These are phyloP conservation scores for Sminthurides bifidus DNA, from an alignment of 1,140 invertebrate species.

Conservation along the genomic window DNA sequence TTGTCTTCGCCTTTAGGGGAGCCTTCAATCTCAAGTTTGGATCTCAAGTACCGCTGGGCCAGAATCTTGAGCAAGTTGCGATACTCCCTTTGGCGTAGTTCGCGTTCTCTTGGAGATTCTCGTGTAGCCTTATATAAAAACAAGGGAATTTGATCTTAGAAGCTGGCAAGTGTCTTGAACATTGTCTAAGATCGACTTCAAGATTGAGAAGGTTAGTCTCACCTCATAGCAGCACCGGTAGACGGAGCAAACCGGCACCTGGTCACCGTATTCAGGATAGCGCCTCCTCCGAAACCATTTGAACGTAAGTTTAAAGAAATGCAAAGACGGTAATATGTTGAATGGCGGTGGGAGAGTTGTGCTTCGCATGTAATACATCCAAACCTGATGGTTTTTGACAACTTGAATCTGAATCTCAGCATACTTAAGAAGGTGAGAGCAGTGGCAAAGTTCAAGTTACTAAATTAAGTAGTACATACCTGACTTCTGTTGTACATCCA, in stretches of 20 bases:
- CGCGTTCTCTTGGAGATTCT: neutral
- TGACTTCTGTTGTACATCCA: slow-evolving; percentile 1
- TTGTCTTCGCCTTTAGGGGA: too few relatives aligned
- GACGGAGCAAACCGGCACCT: neutral
- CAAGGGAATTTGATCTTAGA: neutral
- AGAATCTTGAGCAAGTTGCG: neutral
- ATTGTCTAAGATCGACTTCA: neutral
- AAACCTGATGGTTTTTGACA: too few relatives aligned
- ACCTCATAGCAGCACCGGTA: neutral
- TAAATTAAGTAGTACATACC: neutral
- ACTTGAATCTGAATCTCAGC: neutral
- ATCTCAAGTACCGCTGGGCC: neutral
- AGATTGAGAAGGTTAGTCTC: neutral
- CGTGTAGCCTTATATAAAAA: neutral
- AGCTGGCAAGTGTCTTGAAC: neutral
- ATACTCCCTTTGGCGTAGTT: neutral
- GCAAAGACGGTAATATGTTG: neutral
- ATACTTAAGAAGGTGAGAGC: neutral
- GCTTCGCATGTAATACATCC: neutral
- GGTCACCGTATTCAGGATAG: neutral
- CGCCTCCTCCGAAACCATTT: neutral
- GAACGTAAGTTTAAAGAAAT: neutral
- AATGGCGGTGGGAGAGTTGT: neutral
- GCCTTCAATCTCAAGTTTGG: too few relatives aligned
- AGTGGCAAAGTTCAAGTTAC: neutral